A percentile compares a stretch with the other conserved stretches of the same genome.
phyloP scores from a whole-genome alignment of 2,888 invertebrate species.

The Clivina fossor region DNA sequence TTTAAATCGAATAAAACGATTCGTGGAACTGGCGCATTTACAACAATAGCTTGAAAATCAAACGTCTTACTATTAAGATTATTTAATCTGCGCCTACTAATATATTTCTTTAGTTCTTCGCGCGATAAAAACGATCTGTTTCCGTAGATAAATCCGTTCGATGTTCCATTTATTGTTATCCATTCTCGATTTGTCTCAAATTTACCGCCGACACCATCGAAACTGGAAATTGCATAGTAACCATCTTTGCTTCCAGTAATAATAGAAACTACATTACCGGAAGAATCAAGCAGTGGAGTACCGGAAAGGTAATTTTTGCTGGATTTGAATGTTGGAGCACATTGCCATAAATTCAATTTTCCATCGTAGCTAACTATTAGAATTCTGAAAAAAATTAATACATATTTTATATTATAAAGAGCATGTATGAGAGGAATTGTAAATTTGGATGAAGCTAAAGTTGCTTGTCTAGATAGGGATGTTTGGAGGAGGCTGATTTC shows the following conservation, averaged over 20 bases:
- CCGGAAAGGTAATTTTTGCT: slow-evolving; percentile 52
- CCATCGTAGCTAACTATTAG: slow-evolving; percentile 54
- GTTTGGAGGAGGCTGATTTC: no score
- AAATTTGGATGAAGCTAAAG: no score
- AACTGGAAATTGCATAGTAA: slow-evolving; percentile 54
- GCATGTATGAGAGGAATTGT: no score
- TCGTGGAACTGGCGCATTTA: slow-evolving; percentile 7
- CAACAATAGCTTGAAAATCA: slow-evolving; percentile 25
- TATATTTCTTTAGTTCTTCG: slow-evolving; percentile 19
- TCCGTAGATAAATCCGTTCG: slow-evolving; percentile 26
- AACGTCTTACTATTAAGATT: not conserved
- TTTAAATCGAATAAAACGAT: slow-evolving; percentile 24
- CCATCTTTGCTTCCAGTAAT: slow-evolving; percentile 53
- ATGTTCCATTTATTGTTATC: slow-evolving; percentile 36
- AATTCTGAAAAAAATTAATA: no score
- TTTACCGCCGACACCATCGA: slow-evolving; percentile 57
- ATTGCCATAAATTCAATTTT: slow-evolving; percentile 54
- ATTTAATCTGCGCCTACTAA: slow-evolving; percentile 9
- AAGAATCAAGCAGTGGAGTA: slow-evolving; percentile 51
- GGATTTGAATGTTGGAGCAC: slow-evolving; percentile 56
- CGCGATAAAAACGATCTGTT: slow-evolving; percentile 12
- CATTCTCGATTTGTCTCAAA: slow-evolving; percentile 52
- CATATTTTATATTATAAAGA: no score
- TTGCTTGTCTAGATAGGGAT: no score
- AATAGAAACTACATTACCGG: slow-evolving; percentile 52